Percentiles rank a stretch among this genome's conserved stretches.
phyloP scores from a whole-genome alignment of 2,113 vertebrate genomes.

The Ploceus nigricollis region DNA sequence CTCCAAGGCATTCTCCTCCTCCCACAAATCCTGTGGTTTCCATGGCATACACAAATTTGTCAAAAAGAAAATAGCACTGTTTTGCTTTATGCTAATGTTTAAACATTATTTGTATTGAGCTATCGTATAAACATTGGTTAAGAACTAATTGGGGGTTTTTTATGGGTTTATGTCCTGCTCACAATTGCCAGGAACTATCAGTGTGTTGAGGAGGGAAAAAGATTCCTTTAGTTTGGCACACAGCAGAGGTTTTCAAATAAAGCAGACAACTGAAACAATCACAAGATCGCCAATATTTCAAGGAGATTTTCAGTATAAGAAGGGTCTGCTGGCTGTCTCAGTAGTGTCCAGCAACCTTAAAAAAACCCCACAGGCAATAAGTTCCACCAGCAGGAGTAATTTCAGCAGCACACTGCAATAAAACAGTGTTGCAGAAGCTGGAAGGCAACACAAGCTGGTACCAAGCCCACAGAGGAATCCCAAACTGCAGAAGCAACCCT shows the following conservation, averaged over 20 bases:
- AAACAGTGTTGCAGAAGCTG: neutral
- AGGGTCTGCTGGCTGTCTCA: neutral
- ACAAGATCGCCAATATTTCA: neutral
- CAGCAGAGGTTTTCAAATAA: neutral
- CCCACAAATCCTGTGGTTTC: neutral
- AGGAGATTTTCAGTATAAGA: slow-evolving; percentile 14
- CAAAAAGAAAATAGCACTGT: neutral
- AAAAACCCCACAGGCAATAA: neutral
- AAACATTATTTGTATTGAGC: slow-evolving; percentile 21
- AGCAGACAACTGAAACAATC: neutral
- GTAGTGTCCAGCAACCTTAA: slow-evolving; percentile 10
- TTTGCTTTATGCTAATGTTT: neutral
- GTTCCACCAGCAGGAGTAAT: neutral
- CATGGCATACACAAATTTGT: neutral
- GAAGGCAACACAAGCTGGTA: neutral
- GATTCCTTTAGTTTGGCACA: neutral
- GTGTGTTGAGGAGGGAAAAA: neutral
- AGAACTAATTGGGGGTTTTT: neutral
- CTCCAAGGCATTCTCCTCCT: neutral
- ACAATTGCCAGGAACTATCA: neutral
- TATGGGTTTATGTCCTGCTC: neutral
- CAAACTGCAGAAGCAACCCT: neutral
- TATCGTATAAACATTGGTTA: slow-evolving; percentile 8
- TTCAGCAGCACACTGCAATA: neutral
- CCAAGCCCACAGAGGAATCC: neutral